Base-by-base conservation (phyloP, 2,888 invertebrate genomes). In the Rhynchonema sp. region DNA sequence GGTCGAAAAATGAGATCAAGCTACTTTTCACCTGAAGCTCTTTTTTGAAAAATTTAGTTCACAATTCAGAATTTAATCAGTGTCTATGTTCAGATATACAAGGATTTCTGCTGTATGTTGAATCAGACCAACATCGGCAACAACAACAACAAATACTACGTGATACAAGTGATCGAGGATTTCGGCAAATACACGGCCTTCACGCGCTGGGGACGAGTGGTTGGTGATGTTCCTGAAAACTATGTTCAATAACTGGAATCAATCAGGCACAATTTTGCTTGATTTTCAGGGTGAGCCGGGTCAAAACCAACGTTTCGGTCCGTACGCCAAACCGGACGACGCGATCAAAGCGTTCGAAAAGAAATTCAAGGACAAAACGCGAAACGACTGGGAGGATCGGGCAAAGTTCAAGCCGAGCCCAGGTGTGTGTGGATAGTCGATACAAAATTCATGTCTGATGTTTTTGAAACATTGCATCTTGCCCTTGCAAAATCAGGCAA, bases 61-160 rank as follows among this genome's bases (percentile, higher is more conserved):
- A 20, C 38, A 38, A 20, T 9, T 38, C 38, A n/a, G n/a, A n/a
- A n/a, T n/a, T n/a, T n/a, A n/a, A n/a, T n/a, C n/a, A n/a, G n/a
- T 13, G 9, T 6, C 23, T 23, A 1, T 20, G 61, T 62, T 27
- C 61, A 74, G 73, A 74, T 75, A 1, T 63, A 68, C 58, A 68
- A 70, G 49, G 75, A 77, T 60, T 77, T 73, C 68, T 74, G 75
- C 64, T 75, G 75, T 60, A 77, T 75, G 76, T 67, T 77, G 59
- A 77, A 77, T 64, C 77, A 77, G 66, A 76, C 76, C 9, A 76
- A 76, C 65, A 76, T 76, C 56, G 75, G 74, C 1, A 67, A 74
- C 58, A 76, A 76, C 69, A 76, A 76, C 67, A 76, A 76, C 69
- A 76, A 76, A 64, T 77, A 65, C 63, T 77, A 76, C 65, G 68